A percentile compares a stretch with the other conserved stretches of the same genome.
phyloP scores from a whole-genome alignment of 1,140 invertebrate genomes.

The Nixonia krombeini region DNA sequence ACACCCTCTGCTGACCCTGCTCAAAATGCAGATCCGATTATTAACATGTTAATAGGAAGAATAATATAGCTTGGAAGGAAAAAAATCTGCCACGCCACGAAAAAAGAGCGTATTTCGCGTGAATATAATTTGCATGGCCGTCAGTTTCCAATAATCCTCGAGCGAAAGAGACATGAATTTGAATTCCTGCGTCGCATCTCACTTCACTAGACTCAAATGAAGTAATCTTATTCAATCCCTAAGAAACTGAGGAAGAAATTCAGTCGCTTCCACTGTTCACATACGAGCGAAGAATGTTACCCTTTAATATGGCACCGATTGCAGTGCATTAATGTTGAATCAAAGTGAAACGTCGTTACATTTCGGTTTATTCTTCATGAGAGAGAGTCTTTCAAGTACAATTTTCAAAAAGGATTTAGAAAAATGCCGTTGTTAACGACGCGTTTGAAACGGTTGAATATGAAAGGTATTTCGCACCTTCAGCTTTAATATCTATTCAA shows the following conservation, averaged over 20 bases:
- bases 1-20: no score
- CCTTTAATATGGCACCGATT: not conserved
- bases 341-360: no score
- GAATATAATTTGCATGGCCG: slow-evolving; percentile 8
- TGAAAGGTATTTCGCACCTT: no score
- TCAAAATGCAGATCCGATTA: not conserved
- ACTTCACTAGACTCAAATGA: not conserved
- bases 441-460: no score
- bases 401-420: no score
- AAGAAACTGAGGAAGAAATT: slow-evolving; percentile 3
- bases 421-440: no score
- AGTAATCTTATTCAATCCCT: slow-evolving; percentile 3
- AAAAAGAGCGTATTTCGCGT: not conserved
- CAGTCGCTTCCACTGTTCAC: not conserved
- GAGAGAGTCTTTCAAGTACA: no score
- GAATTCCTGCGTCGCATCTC: slow-evolving; percentile 5
- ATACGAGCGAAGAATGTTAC: not conserved
- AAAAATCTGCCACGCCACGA: not conserved
- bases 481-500: no score
- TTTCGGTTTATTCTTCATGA: no score
- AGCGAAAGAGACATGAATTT: slow-evolving; percentile 3
- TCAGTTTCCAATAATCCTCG: slow-evolving; percentile 10
- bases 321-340: no score
- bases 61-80: not conserved
- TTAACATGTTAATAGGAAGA: slow-evolving; percentile 1